phyloP scores from a whole-genome alignment of 2,113 vertebrate species.

The Morone saxatilis region DNA sequence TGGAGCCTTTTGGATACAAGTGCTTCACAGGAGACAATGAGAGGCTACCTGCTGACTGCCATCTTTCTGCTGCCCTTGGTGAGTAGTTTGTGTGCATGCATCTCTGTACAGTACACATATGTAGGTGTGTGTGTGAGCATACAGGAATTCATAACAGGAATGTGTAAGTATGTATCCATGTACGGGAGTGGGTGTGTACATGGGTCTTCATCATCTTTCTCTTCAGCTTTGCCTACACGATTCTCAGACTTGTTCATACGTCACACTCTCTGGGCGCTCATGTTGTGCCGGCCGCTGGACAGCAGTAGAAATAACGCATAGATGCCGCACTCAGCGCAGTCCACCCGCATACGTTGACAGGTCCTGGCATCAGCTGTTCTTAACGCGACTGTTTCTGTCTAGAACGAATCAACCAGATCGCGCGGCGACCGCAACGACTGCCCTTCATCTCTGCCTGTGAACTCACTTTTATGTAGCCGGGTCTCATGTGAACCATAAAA shows the following conservation, averaged over 20 bases:
- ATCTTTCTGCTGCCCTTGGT: conserved; percentile 80
- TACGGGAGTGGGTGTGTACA: neutral
- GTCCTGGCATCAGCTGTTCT: too few species aligned
- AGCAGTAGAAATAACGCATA: too few species aligned
- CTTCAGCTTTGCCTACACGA: too few species aligned
- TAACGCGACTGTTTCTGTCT: too few species aligned
- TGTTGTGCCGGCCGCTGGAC: too few species aligned
- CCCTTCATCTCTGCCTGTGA: too few species aligned
- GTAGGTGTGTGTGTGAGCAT: neutral
- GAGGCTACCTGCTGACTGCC: conserved; percentile 76
- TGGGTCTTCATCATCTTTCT: neutral
- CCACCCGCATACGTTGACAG: too few species aligned
- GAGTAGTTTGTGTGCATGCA: conserved; percentile 50
- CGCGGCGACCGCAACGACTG: too few species aligned
- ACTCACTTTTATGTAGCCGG: conserved; percentile 52
- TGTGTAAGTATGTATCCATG: conserved; percentile 8
- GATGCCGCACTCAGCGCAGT: too few species aligned
- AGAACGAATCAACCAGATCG: too few species aligned
- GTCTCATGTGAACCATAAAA: conserved; percentile 54
- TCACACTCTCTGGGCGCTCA: too few species aligned
- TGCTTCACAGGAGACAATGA: conserved; percentile 70
- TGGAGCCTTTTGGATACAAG: conserved; percentile 32
- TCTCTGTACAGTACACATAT: conserved; percentile 14
- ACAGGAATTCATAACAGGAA: conserved; percentile 19
- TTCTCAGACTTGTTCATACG: too few species aligned